Conservation (phyloP, 1,140 invertebrate genomes). For the Stegodyphus mimosarum region DNA sequence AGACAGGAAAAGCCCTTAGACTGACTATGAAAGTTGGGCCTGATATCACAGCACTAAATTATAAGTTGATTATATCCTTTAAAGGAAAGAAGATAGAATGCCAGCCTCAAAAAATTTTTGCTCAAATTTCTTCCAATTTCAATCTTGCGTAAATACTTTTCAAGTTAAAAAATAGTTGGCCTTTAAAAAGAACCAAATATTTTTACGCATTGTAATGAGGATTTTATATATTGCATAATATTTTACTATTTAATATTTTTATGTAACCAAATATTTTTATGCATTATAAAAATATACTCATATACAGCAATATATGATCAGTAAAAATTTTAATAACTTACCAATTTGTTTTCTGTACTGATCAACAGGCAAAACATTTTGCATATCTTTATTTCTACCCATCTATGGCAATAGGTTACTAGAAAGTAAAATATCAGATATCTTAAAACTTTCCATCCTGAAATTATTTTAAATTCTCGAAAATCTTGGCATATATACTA, state of each 20-base stretch:
- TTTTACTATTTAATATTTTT: not conserved
- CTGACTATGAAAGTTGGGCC: not conserved
- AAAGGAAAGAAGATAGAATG: not conserved
- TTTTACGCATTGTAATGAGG: not conserved
- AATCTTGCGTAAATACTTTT: no score
- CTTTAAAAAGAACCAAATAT: not conserved
- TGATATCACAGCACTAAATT: not conserved
- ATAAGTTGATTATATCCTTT: not conserved
- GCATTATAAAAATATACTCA: not conserved
- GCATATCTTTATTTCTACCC: constrained; percentile 26
- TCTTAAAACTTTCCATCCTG: no score
- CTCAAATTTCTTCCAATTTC: no score
- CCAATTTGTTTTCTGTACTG: constrained; percentile 53
- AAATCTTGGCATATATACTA: not conserved
- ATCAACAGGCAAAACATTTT: constrained; percentile 19
- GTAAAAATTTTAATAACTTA: not conserved
- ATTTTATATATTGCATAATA: not conserved
- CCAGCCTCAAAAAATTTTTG: no score
- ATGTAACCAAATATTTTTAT: not conserved
- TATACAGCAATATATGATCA: not conserved
- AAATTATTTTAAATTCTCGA: no score
- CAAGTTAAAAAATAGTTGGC: not conserved
- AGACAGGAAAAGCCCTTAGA: no score
- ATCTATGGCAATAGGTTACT: constrained; percentile 1
- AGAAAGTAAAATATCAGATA: not conserved